Evolutionary conservation across 2,888 invertebrate species (phyloP), one percentile per base, ranked within the genome.

Genomic region (Andricus curvator): DNA sequence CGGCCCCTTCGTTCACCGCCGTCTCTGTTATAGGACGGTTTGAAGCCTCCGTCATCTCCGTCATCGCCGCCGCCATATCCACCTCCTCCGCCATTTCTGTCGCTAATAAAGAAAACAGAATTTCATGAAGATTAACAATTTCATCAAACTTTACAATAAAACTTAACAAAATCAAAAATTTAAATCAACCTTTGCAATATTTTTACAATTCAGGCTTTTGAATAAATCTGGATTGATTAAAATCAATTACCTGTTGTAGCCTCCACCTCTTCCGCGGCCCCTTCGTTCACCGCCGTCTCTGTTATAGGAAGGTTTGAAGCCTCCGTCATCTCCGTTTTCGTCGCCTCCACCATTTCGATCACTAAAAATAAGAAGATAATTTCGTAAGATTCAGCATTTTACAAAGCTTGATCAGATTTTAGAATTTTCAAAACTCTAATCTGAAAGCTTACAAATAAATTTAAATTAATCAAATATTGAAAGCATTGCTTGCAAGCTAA

Each of bases 1-100:
- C 82, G 65, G 11, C 80, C 44, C 68, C 80, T 64, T 44, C 83
- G 78, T 25, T 80, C 82, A 20, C 80, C 82, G 41, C 67, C 66
- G 25, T 33, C 84, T 83, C 66, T 83, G 81, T 62, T 85, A 37
- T n/a, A 37, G 2, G 60, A 77, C 1, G 84, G 83, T 44, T 77
- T 77, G 33, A 17, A 85, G 82, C 64, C 85, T 81, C 37, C 86
- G 22, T 83, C 84, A 5, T 86, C 84, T 9, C 88, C 84, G 11
- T 83, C 51, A 17, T 84, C 25, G 25, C 25, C 25, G 25, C 25
- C 25, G 25, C 68, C 76, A 48, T 76, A 77, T 65, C 80, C 84
- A 29, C 82, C 82, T 2, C 87, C 84, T n/a, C 83, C 80, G 44
- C 78, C 82, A 76, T 25, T 62, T 62, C 62, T 3, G 4, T 62